Conservation (phyloP, 1,140 invertebrate species). For the Brachionus plicatilis region DNA sequence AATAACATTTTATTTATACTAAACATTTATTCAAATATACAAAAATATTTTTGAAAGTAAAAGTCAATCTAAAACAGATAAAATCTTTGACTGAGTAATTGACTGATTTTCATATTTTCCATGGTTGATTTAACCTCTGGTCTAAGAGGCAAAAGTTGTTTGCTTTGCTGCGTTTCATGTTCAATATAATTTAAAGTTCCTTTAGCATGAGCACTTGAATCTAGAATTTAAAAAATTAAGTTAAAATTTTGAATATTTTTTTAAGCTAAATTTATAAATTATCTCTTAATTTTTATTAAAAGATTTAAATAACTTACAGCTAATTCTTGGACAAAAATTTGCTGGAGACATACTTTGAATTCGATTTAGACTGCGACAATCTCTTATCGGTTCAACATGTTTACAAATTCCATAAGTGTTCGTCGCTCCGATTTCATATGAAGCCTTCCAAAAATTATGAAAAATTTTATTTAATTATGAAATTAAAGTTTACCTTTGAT, state of each 20-base stretch:
- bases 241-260: background rate
- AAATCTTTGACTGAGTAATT: slow-evolving; percentile 5
- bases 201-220: background rate
- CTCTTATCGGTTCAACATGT: slow-evolving; percentile 45
- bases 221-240: background rate
- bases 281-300: too few species aligned
- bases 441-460: slow-evolving; percentile 10
- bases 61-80: slow-evolving; percentile 17
- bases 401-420: slow-evolving; percentile 48
- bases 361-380: slow-evolving; percentile 48
- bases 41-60: background rate
- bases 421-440: slow-evolving; percentile 43
- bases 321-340: slow-evolving; percentile 29
- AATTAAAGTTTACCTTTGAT: slow-evolving; percentile 44
- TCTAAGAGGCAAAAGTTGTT: slow-evolving; percentile 19
- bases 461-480: slow-evolving; percentile 43
- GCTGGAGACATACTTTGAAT: background rate
- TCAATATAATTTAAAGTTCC: slow-evolving; percentile 23
- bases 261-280: background rate
- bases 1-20: background rate
- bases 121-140: background rate
- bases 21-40: background rate
- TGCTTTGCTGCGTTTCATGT: background rate
- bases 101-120: background rate
- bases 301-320: background rate